A percentile compares a stretch with the other conserved stretches of the same genome.
Conservation (phyloP, 2,888 invertebrate genomes). For the Clepsis dumicolana region DNA sequence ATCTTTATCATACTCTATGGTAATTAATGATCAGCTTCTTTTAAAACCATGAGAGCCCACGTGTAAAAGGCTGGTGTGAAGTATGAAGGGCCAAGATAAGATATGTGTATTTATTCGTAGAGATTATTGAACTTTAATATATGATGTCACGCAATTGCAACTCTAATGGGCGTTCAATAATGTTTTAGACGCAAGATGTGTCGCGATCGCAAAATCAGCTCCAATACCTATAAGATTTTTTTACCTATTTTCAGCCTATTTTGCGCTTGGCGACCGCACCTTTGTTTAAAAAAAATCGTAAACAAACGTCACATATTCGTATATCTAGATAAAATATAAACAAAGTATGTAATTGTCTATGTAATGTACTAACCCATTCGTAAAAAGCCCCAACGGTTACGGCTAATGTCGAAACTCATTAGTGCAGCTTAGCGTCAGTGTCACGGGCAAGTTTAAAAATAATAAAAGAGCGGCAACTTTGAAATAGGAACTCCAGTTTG, state of each 20-base stretch:
- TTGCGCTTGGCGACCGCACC: too few species aligned
- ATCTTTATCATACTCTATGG: conserved; percentile 57
- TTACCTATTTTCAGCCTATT: too few species aligned
- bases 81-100: not conserved
- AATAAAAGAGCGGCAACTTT: conserved; percentile 72
- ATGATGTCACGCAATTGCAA: too few species aligned
- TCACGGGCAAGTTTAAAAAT: conserved; percentile 82
- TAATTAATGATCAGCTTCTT: conserved; percentile 57
- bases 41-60: conserved; percentile 1
- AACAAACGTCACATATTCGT: not conserved
- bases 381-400: conserved; percentile 69
- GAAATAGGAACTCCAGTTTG: conserved; percentile 74
- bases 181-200: too few species aligned
- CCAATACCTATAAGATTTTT: too few species aligned
- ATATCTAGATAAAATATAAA: not conserved
- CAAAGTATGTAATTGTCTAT: conserved; percentile 6
- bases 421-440: conserved; percentile 82
- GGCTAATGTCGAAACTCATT: conserved; percentile 85
- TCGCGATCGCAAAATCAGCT: too few species aligned
- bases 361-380: conserved; percentile 67
- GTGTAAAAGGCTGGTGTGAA: not conserved
- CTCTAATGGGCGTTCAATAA: too few species aligned
- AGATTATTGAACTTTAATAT: too few species aligned
- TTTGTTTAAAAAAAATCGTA: too few species aligned
- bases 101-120: not conserved